Percentiles rank a stretch among this genome's conserved stretches.
phyloP scores from a whole-genome alignment of 2,113 vertebrate species.

The Phasianus colchicus region DNA sequence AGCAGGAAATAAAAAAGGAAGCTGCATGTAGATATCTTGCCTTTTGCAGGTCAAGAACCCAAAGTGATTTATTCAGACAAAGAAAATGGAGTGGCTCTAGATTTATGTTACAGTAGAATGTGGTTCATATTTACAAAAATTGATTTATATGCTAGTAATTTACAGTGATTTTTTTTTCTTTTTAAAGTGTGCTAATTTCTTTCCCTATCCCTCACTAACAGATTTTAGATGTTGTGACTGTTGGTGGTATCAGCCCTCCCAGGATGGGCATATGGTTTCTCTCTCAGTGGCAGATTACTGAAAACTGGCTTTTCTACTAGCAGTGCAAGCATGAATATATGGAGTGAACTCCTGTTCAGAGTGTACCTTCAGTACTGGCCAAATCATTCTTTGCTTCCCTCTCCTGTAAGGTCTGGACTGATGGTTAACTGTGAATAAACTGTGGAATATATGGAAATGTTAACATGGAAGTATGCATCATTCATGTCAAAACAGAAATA shows the following conservation, averaged over 20 bases:
- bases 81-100: background rate
- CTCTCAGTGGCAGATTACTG: slow-evolving; percentile 12
- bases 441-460: background rate
- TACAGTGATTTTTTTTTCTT: background rate
- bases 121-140: background rate
- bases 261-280: slow-evolving; percentile 9
- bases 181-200: background rate
- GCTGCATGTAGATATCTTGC: background rate
- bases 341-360: background rate
- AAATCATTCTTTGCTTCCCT: background rate
- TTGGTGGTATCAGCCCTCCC: slow-evolving; percentile 21
- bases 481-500: background rate
- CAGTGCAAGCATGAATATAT: background rate
- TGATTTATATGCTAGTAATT: background rate
- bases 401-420: background rate
- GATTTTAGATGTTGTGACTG: slow-evolving; percentile 26
- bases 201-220: slow-evolving; percentile 12
- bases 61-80: background rate
- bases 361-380: background rate
- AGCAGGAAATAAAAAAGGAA: background rate
- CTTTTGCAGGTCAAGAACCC: background rate
- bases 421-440: background rate
- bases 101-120: background rate
- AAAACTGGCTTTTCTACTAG: slow-evolving; percentile 8
- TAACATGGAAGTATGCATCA: background rate